Conservation (phyloP, 1,140 invertebrate species). For the Pteromalus puparum region DNA sequence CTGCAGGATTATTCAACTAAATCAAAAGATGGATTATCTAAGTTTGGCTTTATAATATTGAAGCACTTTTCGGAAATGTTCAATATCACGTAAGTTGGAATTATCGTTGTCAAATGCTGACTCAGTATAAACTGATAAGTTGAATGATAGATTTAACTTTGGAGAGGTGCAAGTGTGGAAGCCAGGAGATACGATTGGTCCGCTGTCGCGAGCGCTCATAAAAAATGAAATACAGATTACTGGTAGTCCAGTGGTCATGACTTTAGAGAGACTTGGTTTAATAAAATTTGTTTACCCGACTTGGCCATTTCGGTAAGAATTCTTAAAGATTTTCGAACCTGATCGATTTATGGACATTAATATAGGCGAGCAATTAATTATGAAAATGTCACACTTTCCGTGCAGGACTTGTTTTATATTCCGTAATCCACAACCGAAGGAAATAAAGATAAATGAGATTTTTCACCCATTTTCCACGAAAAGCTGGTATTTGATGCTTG, state of each 20-base stretch:
- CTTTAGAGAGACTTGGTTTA: conserved; percentile 23
- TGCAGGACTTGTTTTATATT: conserved; percentile 60
- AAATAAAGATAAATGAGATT: too few species aligned
- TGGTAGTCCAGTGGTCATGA: conserved; percentile 51
- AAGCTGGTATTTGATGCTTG: too few species aligned
- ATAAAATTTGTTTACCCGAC: conserved; percentile 40
- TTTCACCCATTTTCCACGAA: too few species aligned
- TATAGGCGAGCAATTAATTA: too few species aligned
- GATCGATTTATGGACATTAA: neutral
- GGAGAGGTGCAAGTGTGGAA: neutral
- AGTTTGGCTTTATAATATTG: conserved; percentile 53
- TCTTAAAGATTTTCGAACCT: neutral
- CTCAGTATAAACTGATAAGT: too few species aligned
- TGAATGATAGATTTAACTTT: neutral
- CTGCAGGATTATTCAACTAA: conserved; percentile 25
- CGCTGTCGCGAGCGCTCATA: neutral
- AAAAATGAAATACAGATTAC: conserved; percentile 28
- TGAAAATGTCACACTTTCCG: neutral
- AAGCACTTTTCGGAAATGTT: conserved; percentile 47
- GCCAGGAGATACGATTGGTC: neutral
- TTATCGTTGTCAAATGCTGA: neutral
- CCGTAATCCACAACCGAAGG: too few species aligned
- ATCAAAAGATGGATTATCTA: conserved; percentile 49
- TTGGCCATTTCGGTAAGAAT: conserved; percentile 53
- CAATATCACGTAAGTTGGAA: conserved; percentile 57